phyloP scores from a whole-genome alignment of 2,113 vertebrate genomes.

The Geothlypis trichas region DNA sequence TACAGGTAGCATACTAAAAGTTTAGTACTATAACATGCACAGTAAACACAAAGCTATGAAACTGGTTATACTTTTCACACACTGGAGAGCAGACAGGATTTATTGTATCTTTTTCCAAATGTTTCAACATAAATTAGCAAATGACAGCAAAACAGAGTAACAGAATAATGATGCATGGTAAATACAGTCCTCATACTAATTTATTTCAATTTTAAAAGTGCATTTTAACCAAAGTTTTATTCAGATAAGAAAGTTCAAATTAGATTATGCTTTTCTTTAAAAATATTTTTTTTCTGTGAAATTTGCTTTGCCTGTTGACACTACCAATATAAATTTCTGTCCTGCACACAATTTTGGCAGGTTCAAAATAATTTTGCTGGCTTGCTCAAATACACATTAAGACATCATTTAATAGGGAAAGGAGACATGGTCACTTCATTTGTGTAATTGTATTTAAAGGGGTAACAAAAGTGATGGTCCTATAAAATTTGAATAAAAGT shows the following conservation, averaged over 20 bases:
- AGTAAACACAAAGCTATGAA: neutral
- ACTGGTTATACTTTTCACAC: neutral
- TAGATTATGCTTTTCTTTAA: neutral
- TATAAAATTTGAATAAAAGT: neutral
- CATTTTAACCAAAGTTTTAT: neutral
- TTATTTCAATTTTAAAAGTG: neutral
- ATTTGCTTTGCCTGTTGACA: neutral
- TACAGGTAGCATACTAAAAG: neutral
- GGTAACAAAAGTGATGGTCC: neutral
- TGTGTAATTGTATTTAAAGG: neutral
- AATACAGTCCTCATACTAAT: neutral
- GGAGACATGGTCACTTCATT: neutral
- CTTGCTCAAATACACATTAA: neutral
- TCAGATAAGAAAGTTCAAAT: neutral
- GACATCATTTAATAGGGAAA: neutral
- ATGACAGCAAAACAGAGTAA: neutral
- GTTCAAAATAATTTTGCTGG: neutral
- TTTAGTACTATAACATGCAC: neutral
- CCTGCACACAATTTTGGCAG: neutral
- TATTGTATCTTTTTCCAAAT: neutral
- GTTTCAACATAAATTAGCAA: neutral
- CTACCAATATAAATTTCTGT: neutral
- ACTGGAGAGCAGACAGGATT: neutral
- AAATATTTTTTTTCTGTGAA: rapidly evolving
- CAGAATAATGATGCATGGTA: neutral